Evolutionary conservation across 1,140 invertebrate species (phyloP).

Genomic region (Zaprionus nigranus): DNA sequence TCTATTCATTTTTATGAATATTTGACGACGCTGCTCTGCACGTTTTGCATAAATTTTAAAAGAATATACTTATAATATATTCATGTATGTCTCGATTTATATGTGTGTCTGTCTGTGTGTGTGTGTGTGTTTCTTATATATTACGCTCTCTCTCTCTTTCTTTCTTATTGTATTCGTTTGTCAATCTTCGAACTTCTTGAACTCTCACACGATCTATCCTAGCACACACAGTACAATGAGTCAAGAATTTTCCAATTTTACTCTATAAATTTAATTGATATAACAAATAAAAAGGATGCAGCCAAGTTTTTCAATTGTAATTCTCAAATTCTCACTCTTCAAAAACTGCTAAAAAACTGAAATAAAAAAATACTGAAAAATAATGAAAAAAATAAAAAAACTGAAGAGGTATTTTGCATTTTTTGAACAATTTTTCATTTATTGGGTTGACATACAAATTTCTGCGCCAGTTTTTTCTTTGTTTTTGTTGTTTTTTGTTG

Average conservation of each 20-base stretch:
- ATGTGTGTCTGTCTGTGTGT: constrained; percentile 11
- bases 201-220: no score
- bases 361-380: constrained; percentile 51
- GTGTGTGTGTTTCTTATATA: constrained; percentile 37
- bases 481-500: constrained; percentile 59
- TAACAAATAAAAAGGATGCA: not conserved
- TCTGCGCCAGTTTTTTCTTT: constrained; percentile 68
- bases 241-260: no score
- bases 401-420: constrained; percentile 53
- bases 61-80: constrained; percentile 77
- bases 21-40: constrained; percentile 29
- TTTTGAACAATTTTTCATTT: constrained; percentile 76
- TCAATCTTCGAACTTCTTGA: constrained; percentile 7
- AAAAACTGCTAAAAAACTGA: constrained; percentile 14
- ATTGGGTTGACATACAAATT: constrained; percentile 82
- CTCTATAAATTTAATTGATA: no score
- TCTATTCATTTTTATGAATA: constrained; percentile 3
- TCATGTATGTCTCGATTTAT: constrained; percentile 30
- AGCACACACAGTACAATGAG: no score
- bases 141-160: constrained; percentile 5
- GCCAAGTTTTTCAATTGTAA: not conserved
- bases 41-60: constrained; percentile 77
- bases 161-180: constrained; percentile 40
- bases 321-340: not conserved
- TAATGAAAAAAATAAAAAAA: constrained; percentile 55